Evolutionary conservation across 2,797 vertebrate genomes (phyloP).

Genomic region (Cygnus olor): DNA sequence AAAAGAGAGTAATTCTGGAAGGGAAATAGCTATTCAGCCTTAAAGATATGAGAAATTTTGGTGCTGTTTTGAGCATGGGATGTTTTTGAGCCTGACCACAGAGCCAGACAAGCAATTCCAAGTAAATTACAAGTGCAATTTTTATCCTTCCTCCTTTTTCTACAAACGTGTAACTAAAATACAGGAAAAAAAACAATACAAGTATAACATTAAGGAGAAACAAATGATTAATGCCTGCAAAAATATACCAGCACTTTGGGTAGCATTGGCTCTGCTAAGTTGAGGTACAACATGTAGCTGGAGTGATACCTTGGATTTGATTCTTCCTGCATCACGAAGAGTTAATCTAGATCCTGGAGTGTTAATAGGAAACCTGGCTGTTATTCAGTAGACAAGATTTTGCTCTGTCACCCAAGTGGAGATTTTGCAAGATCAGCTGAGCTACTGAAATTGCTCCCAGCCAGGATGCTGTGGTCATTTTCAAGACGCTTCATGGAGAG

Average conservation of each 20-base stretch:
- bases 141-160: not conserved
- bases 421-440: not conserved
- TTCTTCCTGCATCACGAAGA: not conserved
- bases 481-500: not conserved
- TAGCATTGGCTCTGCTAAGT: not conserved
- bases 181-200: not conserved
- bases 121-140: not conserved
- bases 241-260: not conserved
- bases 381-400: not conserved
- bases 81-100: not conserved
- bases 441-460: not conserved
- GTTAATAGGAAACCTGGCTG: not conserved
- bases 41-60: not conserved
- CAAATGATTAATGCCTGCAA: not conserved
- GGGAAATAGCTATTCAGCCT: not conserved
- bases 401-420: not conserved
- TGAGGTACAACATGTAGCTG: not conserved
- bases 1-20: not conserved
- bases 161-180: not conserved
- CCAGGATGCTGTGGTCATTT: not conserved
- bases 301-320: not conserved
- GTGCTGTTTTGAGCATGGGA: not conserved
- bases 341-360: not conserved
- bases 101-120: not conserved
- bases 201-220: not conserved